Evolutionary conservation across 2,113 vertebrate species (phyloP), one percentile per base, ranked within the genome.

Genomic region (Pagrus major): DNA sequence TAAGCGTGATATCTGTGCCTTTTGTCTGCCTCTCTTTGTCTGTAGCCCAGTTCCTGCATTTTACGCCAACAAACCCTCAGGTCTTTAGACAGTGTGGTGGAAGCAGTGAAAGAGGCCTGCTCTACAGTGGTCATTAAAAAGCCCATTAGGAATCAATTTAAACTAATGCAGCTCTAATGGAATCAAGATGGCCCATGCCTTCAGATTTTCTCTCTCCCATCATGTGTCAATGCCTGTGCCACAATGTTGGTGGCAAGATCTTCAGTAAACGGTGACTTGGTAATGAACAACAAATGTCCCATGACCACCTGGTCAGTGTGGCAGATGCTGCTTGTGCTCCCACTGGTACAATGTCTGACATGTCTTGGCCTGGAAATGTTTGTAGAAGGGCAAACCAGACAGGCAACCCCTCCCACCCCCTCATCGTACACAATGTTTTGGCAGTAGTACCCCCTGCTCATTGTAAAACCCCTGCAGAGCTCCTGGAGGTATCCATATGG

Each of bases 121-220:
- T 86, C 80, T 75, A 68, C 76, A 73, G 27, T 29, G 76, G 86
- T 76, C 88, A 86, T 91, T 89, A 93, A 91, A 89, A 76, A 80
- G 65, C 31, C 83, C 88, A 90, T 93, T 94, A 94, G 87, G 80
- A 91, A 89, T 90, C 86, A 89, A 86, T 93, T 94, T 83, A 80
- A 85, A 64, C 42, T 89, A 87, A 90, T 92, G 76, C 78, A 47
- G 64, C 78, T 51, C 20, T 92, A 93, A 94, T 94, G 88, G 92
- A 87, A 83, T 80, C 92, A 92, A 90, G 81, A 91, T 88, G 85
- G 79, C 54, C 49, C 15, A 25, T 37, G 60, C 46, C 55, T 49
- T 74, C 73, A 61, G 37, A 72, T 47, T 56, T 75, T 49, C 65
- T 70, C 49, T 12, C 73, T 65, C 68, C 42, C 69, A 35, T 70